A percentile compares a stretch with the other conserved stretches of the same genome.
Evolutionary conservation across 1,140 invertebrate species (phyloP).

Genomic region (Trinorchestia longiramus): DNA sequence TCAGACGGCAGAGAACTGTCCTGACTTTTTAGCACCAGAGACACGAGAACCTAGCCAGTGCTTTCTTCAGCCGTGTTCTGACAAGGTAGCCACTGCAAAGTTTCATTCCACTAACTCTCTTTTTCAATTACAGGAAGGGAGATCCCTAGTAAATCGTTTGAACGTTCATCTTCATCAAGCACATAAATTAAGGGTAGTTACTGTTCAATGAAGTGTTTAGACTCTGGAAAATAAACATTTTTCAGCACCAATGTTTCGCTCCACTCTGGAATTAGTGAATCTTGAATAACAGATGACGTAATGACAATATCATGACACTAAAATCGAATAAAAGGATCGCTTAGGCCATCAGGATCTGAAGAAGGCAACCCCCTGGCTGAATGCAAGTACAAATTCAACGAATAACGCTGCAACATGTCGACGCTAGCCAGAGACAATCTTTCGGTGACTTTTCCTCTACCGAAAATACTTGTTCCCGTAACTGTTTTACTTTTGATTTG

Average conservation of each 20-base stretch:
- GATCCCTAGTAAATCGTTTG: slow-evolving; percentile 9
- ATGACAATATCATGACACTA: not conserved
- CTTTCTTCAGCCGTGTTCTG: not conserved
- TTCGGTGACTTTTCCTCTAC: not conserved
- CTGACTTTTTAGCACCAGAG: not conserved
- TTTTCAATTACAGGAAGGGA: not conserved
- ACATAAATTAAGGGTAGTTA: not conserved
- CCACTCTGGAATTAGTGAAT: slow-evolving; percentile 18
- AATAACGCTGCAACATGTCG: not conserved
- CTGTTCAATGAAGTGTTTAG: not conserved
- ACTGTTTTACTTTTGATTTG: not conserved
- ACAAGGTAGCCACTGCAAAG: not conserved
- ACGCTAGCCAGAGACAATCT: not conserved
- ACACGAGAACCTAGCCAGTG: not conserved
- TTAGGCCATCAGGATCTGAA: slow-evolving; percentile 26
- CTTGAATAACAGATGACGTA: not conserved
- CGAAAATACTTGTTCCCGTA: not conserved
- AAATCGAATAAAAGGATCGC: slow-evolving; percentile 29
- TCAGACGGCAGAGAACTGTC: not conserved
- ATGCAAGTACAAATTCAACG: not conserved
- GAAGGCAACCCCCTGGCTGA: not conserved
- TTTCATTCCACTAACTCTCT: not conserved
- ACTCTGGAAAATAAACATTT: not conserved
- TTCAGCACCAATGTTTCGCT: not conserved
- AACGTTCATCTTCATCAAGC: slow-evolving; percentile 36